phyloP scores from a whole-genome alignment of 1,140 invertebrate species.

The Achroia grisella region DNA sequence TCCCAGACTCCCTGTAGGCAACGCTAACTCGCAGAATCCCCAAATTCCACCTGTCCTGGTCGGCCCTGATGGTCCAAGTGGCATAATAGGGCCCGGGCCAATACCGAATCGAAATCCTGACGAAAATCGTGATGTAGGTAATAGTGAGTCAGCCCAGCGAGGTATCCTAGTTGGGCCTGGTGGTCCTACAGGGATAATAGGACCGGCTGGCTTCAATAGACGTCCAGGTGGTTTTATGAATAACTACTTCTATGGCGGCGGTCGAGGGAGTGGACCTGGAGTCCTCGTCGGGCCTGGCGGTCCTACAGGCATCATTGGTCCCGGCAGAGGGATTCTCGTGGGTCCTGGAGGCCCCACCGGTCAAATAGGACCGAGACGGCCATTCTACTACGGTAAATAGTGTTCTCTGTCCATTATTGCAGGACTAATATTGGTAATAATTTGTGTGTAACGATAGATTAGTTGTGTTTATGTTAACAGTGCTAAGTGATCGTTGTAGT shows the following conservation, averaged over 20 bases:
- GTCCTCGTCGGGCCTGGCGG: constrained; percentile 74
- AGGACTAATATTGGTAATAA: too few species aligned
- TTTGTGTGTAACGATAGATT: too few species aligned
- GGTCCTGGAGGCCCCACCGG: constrained; percentile 68
- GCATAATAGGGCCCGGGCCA: constrained; percentile 46
- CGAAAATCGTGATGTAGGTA: constrained; percentile 25
- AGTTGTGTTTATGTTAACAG: not conserved
- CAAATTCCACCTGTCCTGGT: constrained; percentile 50
- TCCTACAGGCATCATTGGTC: constrained; percentile 73
- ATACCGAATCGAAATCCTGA: constrained; percentile 23
- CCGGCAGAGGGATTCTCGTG: constrained; percentile 16
- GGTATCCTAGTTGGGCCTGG: constrained; percentile 75
- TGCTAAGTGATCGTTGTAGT: constrained; percentile 5
- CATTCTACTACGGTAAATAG: constrained; percentile 55
- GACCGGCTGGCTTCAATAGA: constrained; percentile 17
- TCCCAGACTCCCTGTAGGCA: not conserved
- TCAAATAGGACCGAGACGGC: constrained; percentile 52
- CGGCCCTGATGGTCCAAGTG: constrained; percentile 72
- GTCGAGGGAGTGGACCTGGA: not conserved
- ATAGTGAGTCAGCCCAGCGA: constrained; percentile 14
- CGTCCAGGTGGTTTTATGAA: constrained; percentile 40
- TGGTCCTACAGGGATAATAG: constrained; percentile 71
- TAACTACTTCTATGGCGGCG: not conserved
- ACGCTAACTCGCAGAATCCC: too few species aligned
- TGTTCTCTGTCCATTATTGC: constrained; percentile 17